Percentiles rank a stretch among this genome's conserved stretches.
These are phyloP conservation scores for Halichoerus grypus DNA, from an alignment of 2,113 vertebrate genomes.

Conservation along the genomic window DNA sequence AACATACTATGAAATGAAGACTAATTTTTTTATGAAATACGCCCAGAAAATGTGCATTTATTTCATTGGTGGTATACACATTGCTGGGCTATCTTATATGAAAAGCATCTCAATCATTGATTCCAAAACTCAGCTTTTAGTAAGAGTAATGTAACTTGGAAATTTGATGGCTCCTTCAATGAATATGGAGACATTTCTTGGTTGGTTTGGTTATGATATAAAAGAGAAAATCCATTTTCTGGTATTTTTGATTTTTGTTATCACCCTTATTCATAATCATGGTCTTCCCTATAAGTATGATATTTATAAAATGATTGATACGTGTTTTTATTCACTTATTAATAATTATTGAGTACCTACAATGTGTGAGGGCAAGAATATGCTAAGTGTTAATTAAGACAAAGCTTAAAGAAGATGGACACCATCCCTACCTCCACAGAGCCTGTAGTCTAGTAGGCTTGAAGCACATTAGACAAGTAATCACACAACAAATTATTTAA, in stretches of 20 bases:
- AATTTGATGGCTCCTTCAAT: background rate
- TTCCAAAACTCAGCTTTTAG: constrained; percentile 5
- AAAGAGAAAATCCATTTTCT: background rate
- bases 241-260: background rate
- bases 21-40: background rate
- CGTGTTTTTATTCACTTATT: background rate
- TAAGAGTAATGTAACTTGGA: background rate
- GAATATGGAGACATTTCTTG: background rate
- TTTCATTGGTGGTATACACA: background rate
- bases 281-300: constrained; percentile 7
- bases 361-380: background rate
- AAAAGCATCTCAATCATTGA: background rate
- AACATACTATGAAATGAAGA: background rate
- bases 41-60: background rate
- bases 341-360: background rate
- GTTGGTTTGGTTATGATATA: background rate
- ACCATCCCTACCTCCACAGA: background rate
- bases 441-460: background rate
- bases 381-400: background rate
- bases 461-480: background rate
- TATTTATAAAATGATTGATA: background rate
- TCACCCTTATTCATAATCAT: background rate
- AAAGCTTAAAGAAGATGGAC: background rate
- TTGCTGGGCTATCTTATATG: background rate
- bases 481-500: background rate